Conservation (phyloP, 1,140 invertebrate species). For the Caenorhabditis latens region DNA sequence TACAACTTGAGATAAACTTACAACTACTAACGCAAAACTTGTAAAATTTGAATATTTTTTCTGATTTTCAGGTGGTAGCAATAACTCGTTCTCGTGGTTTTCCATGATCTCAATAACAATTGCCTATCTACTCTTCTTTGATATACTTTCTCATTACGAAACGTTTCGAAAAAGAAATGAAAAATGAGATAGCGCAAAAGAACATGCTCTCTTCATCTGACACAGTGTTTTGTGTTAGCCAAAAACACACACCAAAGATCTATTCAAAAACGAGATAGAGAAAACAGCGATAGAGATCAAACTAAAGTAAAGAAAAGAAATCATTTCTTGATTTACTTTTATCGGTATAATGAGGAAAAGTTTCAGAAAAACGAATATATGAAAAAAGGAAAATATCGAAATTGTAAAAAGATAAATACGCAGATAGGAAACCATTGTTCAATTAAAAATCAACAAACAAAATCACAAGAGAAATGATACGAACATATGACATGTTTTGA, state of each 20-base stretch:
- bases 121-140: slow-evolving; percentile 71
- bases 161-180: slow-evolving; percentile 80
- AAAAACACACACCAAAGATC: slow-evolving; percentile 15
- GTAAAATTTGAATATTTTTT: background rate
- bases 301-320: background rate
- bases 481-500: background rate
- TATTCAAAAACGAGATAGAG: background rate
- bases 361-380: background rate
- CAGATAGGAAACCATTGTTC: too few species aligned
- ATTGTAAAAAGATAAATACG: background rate
- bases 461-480: background rate
- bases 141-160: slow-evolving; percentile 68
- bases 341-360: background rate
- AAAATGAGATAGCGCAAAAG: slow-evolving; percentile 67
- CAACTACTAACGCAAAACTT: background rate
- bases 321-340: background rate
- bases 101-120: background rate
- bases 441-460: too few species aligned
- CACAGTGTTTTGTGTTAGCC: slow-evolving; percentile 2
- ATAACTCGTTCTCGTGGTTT: background rate
- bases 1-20: background rate
- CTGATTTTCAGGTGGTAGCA: background rate
- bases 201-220: background rate
- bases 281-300: background rate
- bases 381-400: background rate